These are phyloP conservation scores for Cromileptes altivelis DNA, from an alignment of 2,113 vertebrate genomes.

Conservation along the genomic window DNA sequence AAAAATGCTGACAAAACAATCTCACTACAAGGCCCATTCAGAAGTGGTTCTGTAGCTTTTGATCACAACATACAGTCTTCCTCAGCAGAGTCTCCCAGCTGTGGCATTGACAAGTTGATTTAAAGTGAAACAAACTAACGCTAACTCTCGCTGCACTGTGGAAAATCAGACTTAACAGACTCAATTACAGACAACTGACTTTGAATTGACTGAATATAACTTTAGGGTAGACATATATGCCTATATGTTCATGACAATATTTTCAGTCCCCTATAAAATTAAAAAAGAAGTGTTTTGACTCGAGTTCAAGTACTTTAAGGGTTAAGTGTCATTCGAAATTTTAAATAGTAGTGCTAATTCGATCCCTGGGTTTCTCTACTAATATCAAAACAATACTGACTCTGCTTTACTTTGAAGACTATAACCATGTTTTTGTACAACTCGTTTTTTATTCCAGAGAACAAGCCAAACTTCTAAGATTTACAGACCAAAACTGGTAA, in stretches of 20 bases:
- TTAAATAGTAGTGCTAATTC: too few species aligned
- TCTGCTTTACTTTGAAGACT: background rate
- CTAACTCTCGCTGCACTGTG: background rate
- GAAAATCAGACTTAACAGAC: too few species aligned
- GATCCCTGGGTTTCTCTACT: too few species aligned
- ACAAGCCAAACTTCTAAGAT: background rate
- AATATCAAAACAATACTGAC: too few species aligned
- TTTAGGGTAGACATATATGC: background rate
- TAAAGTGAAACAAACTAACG: background rate
- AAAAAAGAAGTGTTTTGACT: too few species aligned
- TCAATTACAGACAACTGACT: too few species aligned
- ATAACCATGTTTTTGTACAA: background rate
- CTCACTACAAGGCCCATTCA: background rate
- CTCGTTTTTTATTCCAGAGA: background rate
- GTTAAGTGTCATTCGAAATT: too few species aligned
- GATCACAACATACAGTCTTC: background rate
- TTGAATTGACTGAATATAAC: too few species aligned
- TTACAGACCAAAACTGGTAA: background rate
- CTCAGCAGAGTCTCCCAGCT: background rate
- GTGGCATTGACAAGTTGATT: background rate
- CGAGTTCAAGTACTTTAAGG: too few species aligned
- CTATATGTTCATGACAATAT: background rate
- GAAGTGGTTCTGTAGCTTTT: too few species aligned
- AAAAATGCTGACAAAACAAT: background rate
- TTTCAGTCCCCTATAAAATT: background rate